A percentile compares a stretch with the other conserved stretches of the same genome.
Conservation (phyloP, 2,888 invertebrate genomes). For the Hecatera dysodea region DNA sequence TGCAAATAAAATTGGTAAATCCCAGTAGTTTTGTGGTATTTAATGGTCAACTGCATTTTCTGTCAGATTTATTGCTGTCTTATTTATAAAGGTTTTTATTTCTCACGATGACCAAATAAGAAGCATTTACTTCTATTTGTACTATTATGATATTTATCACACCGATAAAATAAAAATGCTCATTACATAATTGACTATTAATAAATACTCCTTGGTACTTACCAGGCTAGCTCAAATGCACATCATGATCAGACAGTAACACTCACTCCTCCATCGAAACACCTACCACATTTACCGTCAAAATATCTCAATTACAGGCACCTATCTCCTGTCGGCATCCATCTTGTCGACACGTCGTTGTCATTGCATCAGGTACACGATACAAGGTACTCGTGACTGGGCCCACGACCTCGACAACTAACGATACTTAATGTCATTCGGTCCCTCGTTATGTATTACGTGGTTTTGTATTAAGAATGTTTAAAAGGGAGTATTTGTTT, state of each 20-base stretch:
- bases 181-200: too few species aligned
- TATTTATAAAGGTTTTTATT: neutral
- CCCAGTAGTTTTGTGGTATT: neutral
- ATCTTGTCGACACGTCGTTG: conserved; percentile 53
- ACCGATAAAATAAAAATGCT: too few species aligned
- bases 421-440: conserved; percentile 55
- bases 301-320: conserved; percentile 55
- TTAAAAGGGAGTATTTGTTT: conserved; percentile 10
- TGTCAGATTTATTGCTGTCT: too few species aligned
- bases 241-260: neutral
- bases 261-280: conserved; percentile 12
- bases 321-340: conserved; percentile 45
- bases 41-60: too few species aligned
- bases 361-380: conserved; percentile 47
- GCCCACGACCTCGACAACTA: conserved; percentile 43
- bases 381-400: conserved; percentile 49
- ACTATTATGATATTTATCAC: too few species aligned
- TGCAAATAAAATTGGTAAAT: neutral
- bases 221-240: too few species aligned
- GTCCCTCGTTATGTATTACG: conserved; percentile 38
- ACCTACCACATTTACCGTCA: conserved; percentile 32
- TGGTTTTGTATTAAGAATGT: conserved; percentile 34
- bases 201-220: too few species aligned
- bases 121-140: too few species aligned
- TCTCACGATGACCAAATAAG: neutral